These are phyloP conservation scores for Rhombomys opimus DNA, from an alignment of 2,113 vertebrate species.

Conservation along the genomic window DNA sequence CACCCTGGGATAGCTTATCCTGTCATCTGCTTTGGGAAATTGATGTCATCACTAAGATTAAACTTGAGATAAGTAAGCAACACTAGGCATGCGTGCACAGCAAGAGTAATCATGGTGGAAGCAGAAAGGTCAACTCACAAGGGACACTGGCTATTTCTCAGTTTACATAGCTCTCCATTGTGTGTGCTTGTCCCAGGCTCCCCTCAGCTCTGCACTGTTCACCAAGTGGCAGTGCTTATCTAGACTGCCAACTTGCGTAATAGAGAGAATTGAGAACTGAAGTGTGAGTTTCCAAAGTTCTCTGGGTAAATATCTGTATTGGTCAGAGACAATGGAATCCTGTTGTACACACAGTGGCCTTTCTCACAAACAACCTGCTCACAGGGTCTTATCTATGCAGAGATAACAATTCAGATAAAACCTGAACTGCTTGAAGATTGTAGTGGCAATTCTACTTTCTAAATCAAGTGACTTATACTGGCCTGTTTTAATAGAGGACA, in stretches of 20 bases:
- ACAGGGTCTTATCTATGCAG: slow-evolving; percentile 54
- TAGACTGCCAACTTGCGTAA: slow-evolving; percentile 24
- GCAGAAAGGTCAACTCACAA: background rate
- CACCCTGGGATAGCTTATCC: fast-evolving
- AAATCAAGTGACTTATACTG: background rate
- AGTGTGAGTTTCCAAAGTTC: slow-evolving; percentile 57
- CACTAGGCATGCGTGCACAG: fast-evolving
- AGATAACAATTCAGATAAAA: slow-evolving; percentile 67
- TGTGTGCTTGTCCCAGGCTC: background rate
- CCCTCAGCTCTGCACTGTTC: background rate
- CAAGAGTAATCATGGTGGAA: background rate
- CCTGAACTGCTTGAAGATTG: slow-evolving; percentile 47
- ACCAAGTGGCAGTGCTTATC: slow-evolving; percentile 1
- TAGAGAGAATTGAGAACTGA: background rate
- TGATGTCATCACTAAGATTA: background rate
- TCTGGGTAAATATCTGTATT: slow-evolving; percentile 8
- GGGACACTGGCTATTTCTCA: background rate
- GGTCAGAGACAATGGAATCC: slow-evolving; percentile 64
- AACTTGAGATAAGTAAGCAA: background rate
- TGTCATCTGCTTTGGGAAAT: background rate
- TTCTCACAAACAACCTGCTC: slow-evolving; percentile 41
- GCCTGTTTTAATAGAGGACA: background rate
- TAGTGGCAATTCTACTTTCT: slow-evolving; percentile 44
- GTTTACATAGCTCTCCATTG: slow-evolving; percentile 4
- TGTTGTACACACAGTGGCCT: slow-evolving; percentile 11